A percentile compares a stretch with the other conserved stretches of the same genome.
Evolutionary conservation across 2,888 invertebrate species (phyloP).

Genomic region (Nasonia oneida): DNA sequence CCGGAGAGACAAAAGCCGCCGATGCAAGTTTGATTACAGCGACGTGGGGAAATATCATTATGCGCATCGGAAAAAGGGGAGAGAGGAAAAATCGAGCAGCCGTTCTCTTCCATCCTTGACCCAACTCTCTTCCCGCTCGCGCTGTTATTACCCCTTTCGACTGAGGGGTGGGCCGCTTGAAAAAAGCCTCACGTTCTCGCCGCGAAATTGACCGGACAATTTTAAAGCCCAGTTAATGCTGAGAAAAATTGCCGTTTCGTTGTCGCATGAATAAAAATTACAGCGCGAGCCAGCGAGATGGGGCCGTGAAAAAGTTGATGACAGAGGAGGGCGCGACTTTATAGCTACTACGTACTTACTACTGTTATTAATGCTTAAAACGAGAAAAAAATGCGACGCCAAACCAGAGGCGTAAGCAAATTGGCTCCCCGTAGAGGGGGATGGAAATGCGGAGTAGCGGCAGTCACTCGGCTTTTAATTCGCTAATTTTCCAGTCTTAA

Average conservation of each 20-base stretch:
- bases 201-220: conserved; percentile 79
- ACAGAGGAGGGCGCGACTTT: conserved; percentile 20
- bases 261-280: conserved; percentile 78
- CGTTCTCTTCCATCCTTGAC: conserved; percentile 62
- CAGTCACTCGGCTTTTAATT: conserved; percentile 75
- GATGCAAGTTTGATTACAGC: conserved; percentile 46
- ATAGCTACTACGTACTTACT: conserved; percentile 5
- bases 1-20: not conserved
- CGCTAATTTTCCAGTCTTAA: conserved; percentile 77
- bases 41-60: not conserved
- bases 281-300: conserved; percentile 23
- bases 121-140: conserved; percentile 37
- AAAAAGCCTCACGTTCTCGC: conserved; percentile 77
- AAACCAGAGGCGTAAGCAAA: conserved; percentile 31
- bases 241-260: conserved; percentile 78
- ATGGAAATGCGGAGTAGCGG: not conserved
- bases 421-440: conserved; percentile 10
- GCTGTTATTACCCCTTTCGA: conserved; percentile 63
- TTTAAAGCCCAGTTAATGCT: conserved; percentile 78
- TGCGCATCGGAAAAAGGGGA: conserved; percentile 3
- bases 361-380: not conserved
- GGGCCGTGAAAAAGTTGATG: conserved; percentile 32
- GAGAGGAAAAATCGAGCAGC: conserved; percentile 56
- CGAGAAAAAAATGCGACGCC: not conserved
- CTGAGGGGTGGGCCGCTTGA: conserved; percentile 68